Evolutionary conservation across 2,797 vertebrate genomes (phyloP), one percentile per base, ranked within the genome.

Genomic region (Hipposideros larvatus): DNA sequence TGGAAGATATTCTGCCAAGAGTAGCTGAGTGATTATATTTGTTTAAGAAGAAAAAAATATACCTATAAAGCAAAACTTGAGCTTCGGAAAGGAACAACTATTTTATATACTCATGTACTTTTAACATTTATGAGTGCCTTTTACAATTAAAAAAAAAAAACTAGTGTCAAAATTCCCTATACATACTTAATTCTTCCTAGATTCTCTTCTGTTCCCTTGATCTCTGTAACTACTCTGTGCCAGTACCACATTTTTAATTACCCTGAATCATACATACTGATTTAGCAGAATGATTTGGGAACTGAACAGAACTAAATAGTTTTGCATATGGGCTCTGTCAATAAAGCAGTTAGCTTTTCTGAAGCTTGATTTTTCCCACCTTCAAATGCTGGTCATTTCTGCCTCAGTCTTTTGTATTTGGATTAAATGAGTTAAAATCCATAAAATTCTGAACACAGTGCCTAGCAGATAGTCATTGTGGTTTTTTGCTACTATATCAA

Each of bases 1-100:
- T 77, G 65, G 24, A 92, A 74, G n/a, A 70, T 85, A 63, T 9
- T 66, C 41, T 94, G 21, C 66, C 68, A 91, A 71, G 24, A 88
- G 6, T 82, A 96, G 41, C 43, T 48, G 15, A 91, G 15, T 86
- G 59, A 94, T 89, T 89, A 13, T 55, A n/a, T 87, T 96, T 90
- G 43, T 84, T 87, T 90, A 43, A 46, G 80, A 83, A 88, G 34
- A 34, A 91, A 83, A 92, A 51, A 82, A 78, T 26, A 74, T 55
- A 74, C 31, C 41, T 19, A 0, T 37, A 41, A 80, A 89, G 78
- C 15, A 74, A 61, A 71, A 63, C 28, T 85, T 34, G 21, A 37
- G 14, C 28, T 34, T 19, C 68, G 5, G 53, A 86, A 4, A 87
- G 11, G 11, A 68, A 48, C n/a, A 83, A 24, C 14, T 41, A 11